These are phyloP conservation scores for Drosophila punjabiensis DNA, from an alignment of 1,140 invertebrate genomes.

Conservation along the genomic window DNA sequence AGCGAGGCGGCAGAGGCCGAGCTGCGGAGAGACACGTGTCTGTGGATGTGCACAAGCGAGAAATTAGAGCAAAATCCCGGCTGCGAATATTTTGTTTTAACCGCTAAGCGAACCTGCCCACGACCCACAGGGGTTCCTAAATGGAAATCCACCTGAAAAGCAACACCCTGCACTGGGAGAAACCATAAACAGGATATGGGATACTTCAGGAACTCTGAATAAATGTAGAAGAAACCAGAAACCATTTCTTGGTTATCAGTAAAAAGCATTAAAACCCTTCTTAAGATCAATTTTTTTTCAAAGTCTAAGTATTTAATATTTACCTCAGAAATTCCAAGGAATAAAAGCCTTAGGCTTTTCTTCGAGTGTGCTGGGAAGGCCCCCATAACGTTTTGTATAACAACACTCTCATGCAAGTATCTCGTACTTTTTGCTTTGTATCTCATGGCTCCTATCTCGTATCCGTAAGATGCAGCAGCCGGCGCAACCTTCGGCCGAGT, in stretches of 20 bases:
- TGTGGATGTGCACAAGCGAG: constrained; percentile 56
- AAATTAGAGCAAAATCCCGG: constrained; percentile 62
- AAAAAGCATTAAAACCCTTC: no score
- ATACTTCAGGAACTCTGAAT: background rate
- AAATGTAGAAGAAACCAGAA: background rate
- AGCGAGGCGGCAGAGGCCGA: constrained; percentile 22
- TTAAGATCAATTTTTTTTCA: no score
- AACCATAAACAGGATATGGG: background rate
- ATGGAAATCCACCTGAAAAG: constrained; percentile 17
- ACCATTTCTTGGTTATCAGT: background rate
- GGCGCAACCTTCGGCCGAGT: constrained; percentile 68
- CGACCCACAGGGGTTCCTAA: constrained; percentile 24
- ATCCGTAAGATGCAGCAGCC: constrained; percentile 49
- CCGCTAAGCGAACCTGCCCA: constrained; percentile 33
- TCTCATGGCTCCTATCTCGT: constrained; percentile 13
- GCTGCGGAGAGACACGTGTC: constrained; percentile 46
- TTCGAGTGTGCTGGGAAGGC: background rate
- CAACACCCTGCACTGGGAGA: constrained; percentile 16
- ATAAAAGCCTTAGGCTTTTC: background rate
- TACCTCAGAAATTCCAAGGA: background rate
- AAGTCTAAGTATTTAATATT: background rate
- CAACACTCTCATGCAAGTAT: constrained; percentile 43
- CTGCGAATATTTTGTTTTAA: constrained; percentile 44
- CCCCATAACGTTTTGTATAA: constrained; percentile 45
- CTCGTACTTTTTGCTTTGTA: constrained; percentile 9